Conservation (phyloP, 2,797 vertebrate species). For the Parotocinclus haroldoi region DNA sequence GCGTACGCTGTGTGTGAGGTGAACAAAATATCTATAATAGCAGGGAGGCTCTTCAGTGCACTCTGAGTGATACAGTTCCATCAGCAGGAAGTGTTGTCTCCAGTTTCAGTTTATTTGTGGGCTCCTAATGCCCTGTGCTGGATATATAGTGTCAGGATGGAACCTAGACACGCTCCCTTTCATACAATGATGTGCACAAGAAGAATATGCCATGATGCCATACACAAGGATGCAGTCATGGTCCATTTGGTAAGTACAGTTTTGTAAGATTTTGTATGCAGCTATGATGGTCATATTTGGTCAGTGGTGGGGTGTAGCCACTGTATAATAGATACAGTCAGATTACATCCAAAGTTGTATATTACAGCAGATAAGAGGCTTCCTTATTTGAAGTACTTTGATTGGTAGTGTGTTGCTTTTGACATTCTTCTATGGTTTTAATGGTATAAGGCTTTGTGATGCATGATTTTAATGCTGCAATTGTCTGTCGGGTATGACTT, state of each 20-base stretch:
- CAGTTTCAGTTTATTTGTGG: slow-evolving; percentile 50
- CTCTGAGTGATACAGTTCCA: slow-evolving; percentile 25
- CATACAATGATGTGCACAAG: slow-evolving; percentile 15
- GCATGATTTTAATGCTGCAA: no score
- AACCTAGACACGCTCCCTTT: slow-evolving; percentile 17
- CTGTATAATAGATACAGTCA: no score
- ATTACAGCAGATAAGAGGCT: no score
- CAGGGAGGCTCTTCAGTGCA: not conserved
- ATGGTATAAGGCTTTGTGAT: no score
- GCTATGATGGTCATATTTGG: not conserved
- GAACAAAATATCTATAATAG: slow-evolving; percentile 2
- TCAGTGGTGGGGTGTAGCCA: not conserved
- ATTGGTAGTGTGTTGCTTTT: no score
- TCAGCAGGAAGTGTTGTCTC: slow-evolving; percentile 42
- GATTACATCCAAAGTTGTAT: no score
- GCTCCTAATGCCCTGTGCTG: slow-evolving; percentile 30
- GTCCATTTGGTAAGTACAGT: slow-evolving; percentile 4
- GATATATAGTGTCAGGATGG: slow-evolving; percentile 36
- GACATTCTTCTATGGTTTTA: no score
- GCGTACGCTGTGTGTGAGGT: not conserved
- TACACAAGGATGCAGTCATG: not conserved
- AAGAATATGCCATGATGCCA: slow-evolving; percentile 9
- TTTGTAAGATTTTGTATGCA: not conserved
- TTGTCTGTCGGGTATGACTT: no score
- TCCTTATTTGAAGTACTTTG: no score